phyloP scores from a whole-genome alignment of 2,113 vertebrate genomes.

The Pygoscelis antarcticus region DNA sequence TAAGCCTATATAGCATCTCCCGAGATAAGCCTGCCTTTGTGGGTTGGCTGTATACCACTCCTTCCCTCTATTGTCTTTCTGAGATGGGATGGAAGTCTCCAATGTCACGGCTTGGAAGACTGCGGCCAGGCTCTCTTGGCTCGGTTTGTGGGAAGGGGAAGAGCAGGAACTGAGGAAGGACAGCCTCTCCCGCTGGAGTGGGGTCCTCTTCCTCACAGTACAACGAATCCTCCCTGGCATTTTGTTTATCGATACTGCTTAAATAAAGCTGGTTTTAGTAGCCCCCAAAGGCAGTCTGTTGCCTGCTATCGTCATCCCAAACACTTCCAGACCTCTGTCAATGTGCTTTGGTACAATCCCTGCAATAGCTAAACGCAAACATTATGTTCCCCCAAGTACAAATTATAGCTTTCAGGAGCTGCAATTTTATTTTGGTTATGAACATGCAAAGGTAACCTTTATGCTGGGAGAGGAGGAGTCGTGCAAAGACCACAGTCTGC shows the following conservation, averaged over 20 bases:
- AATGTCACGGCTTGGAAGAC: neutral
- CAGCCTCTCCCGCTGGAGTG: neutral
- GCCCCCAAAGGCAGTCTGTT: neutral
- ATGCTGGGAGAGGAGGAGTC: neutral
- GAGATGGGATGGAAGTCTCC: constrained; percentile 1
- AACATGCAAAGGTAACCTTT: constrained; percentile 21
- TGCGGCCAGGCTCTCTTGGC: neutral
- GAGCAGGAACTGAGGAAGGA: neutral
- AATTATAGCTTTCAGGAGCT: neutral
- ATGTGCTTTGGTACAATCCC: neutral
- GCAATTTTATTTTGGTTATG: constrained; percentile 35
- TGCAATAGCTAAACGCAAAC: constrained; percentile 12
- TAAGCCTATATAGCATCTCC: neutral
- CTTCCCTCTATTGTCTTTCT: constrained; percentile 44
- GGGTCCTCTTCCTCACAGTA: neutral
- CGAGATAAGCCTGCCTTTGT: neutral
- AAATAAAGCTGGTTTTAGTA: neutral
- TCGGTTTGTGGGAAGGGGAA: neutral
- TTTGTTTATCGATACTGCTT: constrained; percentile 25
- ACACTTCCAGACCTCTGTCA: constrained; percentile 6
- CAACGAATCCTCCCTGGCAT: neutral
- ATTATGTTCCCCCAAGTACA: neutral
- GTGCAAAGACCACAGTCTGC: neutral
- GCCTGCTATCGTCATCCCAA: neutral
- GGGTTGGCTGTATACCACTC: neutral